phyloP scores from a whole-genome alignment of 2,888 invertebrate species.

The Dione juno region DNA sequence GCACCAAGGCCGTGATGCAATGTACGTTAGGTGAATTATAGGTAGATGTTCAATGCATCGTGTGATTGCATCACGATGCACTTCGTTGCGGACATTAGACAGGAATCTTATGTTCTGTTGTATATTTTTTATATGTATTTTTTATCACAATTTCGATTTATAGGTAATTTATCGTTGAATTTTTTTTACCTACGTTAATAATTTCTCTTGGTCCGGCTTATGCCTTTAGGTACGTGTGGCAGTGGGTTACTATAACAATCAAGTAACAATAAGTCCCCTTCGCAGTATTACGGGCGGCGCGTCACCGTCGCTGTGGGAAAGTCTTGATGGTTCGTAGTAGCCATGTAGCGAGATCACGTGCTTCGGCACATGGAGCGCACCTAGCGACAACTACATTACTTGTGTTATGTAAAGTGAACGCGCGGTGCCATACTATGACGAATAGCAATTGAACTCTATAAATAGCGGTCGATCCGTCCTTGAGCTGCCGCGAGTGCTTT shows the following conservation, averaged over 20 bases:
- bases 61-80: slow-evolving; percentile 62
- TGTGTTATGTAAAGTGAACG: slow-evolving; percentile 78
- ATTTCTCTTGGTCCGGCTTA: slow-evolving; percentile 49
- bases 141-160: not conserved
- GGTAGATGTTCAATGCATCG: slow-evolving; percentile 65
- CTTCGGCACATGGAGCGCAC: slow-evolving; percentile 52
- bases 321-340: slow-evolving; percentile 54
- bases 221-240: slow-evolving; percentile 57
- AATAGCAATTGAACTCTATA: slow-evolving; percentile 78
- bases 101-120: slow-evolving; percentile 24
- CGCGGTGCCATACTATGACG: slow-evolving; percentile 71
- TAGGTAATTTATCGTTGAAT: slow-evolving; percentile 16
- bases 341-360: slow-evolving; percentile 59
- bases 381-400: slow-evolving; percentile 65
- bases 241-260: slow-evolving; percentile 62
- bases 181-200: slow-evolving; percentile 45
- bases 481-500: slow-evolving; percentile 75
- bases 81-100: slow-evolving; percentile 38
- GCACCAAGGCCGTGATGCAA: slow-evolving; percentile 78
- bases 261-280: slow-evolving; percentile 54
- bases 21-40: slow-evolving; percentile 66
- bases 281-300: slow-evolving; percentile 39
- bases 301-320: slow-evolving; percentile 66
- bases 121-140: not conserved
- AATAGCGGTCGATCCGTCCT: slow-evolving; percentile 82